Evolutionary conservation across 2,797 vertebrate genomes (phyloP).

Genomic region (Spondyliosoma cantharus): DNA sequence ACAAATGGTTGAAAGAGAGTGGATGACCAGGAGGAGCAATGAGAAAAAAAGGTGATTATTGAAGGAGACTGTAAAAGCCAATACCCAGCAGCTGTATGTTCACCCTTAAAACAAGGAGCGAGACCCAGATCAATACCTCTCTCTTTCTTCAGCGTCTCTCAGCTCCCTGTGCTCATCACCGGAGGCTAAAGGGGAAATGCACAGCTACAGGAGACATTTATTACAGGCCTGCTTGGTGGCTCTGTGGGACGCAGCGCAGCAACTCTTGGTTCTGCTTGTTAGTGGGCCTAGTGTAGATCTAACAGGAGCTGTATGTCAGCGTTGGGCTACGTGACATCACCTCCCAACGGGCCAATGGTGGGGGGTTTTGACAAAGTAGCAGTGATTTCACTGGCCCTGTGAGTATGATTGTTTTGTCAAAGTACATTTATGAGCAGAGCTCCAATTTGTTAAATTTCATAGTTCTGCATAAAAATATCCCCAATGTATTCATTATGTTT

Average conservation of each 20-base stretch:
- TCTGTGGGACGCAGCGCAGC: constrained; percentile 59
- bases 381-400: constrained; percentile 41
- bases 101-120: constrained; percentile 73
- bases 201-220: constrained; percentile 70
- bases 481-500: not conserved
- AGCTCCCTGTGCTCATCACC: constrained; percentile 64
- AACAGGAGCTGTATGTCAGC: constrained; percentile 62
- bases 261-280: constrained; percentile 65
- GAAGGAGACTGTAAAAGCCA: constrained; percentile 71
- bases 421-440: constrained; percentile 41
- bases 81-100: constrained; percentile 72
- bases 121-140: constrained; percentile 70
- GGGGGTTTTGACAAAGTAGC: constrained; percentile 56
- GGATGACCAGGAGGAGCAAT: constrained; percentile 40
- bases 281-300: constrained; percentile 49
- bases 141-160: constrained; percentile 35
- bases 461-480: not conserved
- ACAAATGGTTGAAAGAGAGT: constrained; percentile 37
- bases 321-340: constrained; percentile 49
- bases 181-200: constrained; percentile 59
- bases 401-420: constrained; percentile 60
- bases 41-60: constrained; percentile 67
- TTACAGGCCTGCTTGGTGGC: constrained; percentile 65
- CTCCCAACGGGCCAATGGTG: constrained; percentile 58
- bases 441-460: constrained; percentile 22